Percentiles rank a stretch among this genome's conserved stretches.
These are phyloP conservation scores for Scolopax mira DNA, from an alignment of 2,113 vertebrate species.

Conservation along the genomic window DNA sequence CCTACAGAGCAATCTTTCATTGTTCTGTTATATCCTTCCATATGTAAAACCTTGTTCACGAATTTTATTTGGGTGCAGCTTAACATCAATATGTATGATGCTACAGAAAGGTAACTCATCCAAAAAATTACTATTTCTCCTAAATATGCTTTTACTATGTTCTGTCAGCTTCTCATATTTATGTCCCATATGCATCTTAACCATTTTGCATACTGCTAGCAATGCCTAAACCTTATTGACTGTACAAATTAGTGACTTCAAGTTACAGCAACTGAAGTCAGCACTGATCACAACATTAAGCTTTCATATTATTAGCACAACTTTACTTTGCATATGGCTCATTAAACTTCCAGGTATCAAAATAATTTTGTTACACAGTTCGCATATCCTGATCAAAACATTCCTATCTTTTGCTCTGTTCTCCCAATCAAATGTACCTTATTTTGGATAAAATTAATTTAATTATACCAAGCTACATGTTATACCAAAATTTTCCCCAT, in stretches of 20 bases:
- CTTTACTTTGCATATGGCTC: not conserved
- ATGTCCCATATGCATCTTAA: not conserved
- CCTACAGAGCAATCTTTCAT: not conserved
- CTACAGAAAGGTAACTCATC: not conserved
- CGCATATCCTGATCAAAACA: not conserved
- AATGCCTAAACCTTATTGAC: not conserved
- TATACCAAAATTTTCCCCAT: not conserved
- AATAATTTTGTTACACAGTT: not conserved
- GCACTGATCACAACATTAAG: not conserved
- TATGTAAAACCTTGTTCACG: not conserved
- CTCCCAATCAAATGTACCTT: not conserved
- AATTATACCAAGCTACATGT: not conserved
- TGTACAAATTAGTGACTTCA: not conserved
- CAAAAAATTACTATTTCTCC: not conserved
- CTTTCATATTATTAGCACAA: not conserved
- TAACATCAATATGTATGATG: not conserved
- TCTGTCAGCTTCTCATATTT: not conserved
- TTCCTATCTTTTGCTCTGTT: not conserved
- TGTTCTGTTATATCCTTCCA: not conserved
- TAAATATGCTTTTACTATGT: not conserved
- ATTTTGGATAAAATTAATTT: not conserved
- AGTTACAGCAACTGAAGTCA: not conserved
- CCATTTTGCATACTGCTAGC: not conserved
- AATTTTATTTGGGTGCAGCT: not conserved
- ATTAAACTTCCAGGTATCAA: not conserved